phyloP scores from a whole-genome alignment of 35 echinoderm and acorn worm species.

The Diadema setosum region DNA sequence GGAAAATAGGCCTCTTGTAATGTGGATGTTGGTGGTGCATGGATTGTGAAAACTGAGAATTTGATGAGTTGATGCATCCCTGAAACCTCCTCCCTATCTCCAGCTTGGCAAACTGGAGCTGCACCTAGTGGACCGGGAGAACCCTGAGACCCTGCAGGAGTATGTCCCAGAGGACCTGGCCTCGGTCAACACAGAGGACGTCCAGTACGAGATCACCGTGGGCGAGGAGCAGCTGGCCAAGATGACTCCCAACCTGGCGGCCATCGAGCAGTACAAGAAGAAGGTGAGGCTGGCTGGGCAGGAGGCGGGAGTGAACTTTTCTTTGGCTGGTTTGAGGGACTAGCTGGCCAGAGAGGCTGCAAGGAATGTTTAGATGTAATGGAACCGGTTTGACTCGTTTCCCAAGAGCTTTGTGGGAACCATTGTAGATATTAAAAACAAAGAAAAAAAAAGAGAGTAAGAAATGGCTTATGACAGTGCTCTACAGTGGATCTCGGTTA shows the following conservation, averaged over 20 bases:
- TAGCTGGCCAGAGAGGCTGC: too few relatives aligned
- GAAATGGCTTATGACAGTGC: too few relatives aligned
- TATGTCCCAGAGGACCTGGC: constrained; percentile 60
- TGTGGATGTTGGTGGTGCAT: background rate
- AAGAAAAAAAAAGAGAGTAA: too few relatives aligned
- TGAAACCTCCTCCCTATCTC: background rate
- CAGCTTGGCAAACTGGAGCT: constrained; percentile 83
- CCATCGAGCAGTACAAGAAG: constrained; percentile 96
- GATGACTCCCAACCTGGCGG: constrained; percentile 94
- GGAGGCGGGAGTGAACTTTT: too few relatives aligned
- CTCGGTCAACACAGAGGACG: constrained; percentile 39
- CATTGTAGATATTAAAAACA: too few relatives aligned
- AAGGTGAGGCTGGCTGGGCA: constrained; percentile 83
- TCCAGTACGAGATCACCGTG: constrained; percentile 89
- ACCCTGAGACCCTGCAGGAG: constrained; percentile 54
- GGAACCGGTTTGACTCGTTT: too few relatives aligned
- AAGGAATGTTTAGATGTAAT: too few relatives aligned
- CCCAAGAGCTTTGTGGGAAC: too few relatives aligned
- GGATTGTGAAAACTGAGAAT: background rate
- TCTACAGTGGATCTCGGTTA: too few relatives aligned
- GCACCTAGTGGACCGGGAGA: constrained; percentile 61
- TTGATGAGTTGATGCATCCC: too few relatives aligned
- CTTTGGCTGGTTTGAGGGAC: too few relatives aligned
- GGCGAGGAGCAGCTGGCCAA: constrained; percentile 77
- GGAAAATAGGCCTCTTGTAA: background rate